Evolutionary conservation across 2,113 vertebrate genomes (phyloP).

Genomic region (Cairina moschata): DNA sequence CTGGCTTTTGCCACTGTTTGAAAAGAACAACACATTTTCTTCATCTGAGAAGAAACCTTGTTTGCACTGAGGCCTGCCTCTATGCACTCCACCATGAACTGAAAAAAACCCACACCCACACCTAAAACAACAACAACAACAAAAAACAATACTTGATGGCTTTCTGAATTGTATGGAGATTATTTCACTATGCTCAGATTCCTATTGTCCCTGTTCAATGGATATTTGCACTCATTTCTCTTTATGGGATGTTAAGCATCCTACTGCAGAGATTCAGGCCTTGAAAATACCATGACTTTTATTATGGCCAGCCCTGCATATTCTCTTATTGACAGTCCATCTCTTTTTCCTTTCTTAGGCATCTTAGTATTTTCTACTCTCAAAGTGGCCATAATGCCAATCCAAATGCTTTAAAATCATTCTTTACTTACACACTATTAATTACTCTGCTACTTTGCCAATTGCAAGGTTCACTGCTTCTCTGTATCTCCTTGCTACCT

Average conservation of each 20-base stretch:
- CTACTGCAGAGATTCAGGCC: not conserved
- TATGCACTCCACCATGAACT: not conserved
- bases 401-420: not conserved
- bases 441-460: not conserved
- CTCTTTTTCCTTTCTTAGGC: not conserved
- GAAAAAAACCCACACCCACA: not conserved
- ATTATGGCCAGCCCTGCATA: not conserved
- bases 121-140: too few relatives aligned
- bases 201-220: not conserved
- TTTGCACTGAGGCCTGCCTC: not conserved
- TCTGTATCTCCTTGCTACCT: not conserved
- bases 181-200: not conserved
- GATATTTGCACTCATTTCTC: not conserved
- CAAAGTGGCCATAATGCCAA: not conserved
- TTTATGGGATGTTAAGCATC: not conserved
- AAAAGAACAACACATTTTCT: not conserved
- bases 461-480: not conserved
- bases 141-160: not conserved
- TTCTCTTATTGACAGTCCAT: not conserved
- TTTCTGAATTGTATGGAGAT: not conserved
- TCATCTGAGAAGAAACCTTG: not conserved
- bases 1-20: not conserved
- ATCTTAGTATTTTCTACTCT: not conserved
- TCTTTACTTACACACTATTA: not conserved
- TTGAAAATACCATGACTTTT: not conserved